These are phyloP conservation scores for Eulemur mongoz DNA, from an alignment of 2,797 vertebrate genomes.

Conservation along the genomic window DNA sequence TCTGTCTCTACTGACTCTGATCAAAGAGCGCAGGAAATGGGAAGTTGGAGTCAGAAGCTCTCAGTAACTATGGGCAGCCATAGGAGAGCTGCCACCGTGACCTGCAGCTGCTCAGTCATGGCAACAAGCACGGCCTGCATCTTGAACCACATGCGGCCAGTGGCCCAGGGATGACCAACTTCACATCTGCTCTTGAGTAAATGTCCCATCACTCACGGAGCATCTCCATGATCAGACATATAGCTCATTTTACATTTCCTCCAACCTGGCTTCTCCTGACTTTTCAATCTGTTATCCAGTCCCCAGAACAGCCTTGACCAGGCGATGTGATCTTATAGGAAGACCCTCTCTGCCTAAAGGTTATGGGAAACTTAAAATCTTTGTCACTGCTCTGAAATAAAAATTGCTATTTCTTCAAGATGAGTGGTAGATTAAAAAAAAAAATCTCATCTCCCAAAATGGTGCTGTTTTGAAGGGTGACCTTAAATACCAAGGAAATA, in stretches of 20 bases:
- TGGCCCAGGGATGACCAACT: background rate
- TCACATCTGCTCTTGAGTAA: background rate
- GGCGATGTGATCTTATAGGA: background rate
- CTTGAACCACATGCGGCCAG: fast-evolving
- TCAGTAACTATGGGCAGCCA: background rate
- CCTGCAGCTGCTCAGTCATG: fast-evolving
- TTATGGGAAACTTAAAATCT: background rate
- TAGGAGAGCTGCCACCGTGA: fast-evolving
- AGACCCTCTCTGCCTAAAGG: background rate
- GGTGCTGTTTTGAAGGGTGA: background rate
- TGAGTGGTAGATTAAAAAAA: background rate
- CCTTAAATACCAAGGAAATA: background rate
- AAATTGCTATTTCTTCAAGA: background rate
- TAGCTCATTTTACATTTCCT: background rate
- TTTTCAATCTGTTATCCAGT: background rate
- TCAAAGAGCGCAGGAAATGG: background rate
- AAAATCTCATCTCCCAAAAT: background rate
- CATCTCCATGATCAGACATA: background rate
- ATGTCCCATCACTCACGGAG: background rate
- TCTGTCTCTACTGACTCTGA: background rate
- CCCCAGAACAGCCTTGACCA: background rate
- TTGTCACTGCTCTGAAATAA: background rate
- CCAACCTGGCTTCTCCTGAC: background rate
- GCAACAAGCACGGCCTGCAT: background rate
- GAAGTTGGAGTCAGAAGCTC: background rate